Percentiles rank a stretch among this genome's conserved stretches.
phyloP scores from a whole-genome alignment of 2,113 vertebrate genomes.

The Setophaga kirtlandii region DNA sequence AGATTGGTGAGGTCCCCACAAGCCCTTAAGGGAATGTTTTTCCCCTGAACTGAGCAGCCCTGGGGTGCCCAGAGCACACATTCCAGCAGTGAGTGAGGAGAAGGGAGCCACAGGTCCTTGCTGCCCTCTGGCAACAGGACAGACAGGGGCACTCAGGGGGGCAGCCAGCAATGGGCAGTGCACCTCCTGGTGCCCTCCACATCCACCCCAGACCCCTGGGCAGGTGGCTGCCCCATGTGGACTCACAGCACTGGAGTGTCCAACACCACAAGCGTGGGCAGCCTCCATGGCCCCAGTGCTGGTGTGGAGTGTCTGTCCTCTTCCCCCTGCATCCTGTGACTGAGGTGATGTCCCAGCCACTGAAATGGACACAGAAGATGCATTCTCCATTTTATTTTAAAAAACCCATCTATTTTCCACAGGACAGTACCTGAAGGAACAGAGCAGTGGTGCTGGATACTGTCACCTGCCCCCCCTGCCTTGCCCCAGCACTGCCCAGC shows the following conservation, averaged over 20 bases:
- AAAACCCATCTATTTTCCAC: neutral
- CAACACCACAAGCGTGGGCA: neutral
- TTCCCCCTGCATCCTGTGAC: neutral
- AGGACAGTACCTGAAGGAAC: neutral
- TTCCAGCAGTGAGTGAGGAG: neutral
- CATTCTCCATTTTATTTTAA: neutral
- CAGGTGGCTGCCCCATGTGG: neutral
- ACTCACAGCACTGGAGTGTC: accelerated
- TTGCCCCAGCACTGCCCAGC: neutral
- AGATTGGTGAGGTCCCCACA: neutral
- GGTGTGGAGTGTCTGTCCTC: accelerated
- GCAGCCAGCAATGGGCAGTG: accelerated
- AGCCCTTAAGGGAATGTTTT: accelerated
- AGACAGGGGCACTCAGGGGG: accelerated
- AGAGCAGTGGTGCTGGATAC: neutral
- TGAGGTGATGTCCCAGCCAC: accelerated
- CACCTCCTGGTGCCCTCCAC: neutral
- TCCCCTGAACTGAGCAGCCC: accelerated
- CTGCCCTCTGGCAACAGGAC: neutral
- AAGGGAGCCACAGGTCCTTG: neutral
- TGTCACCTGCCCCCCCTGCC: neutral
- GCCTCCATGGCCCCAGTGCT: neutral
- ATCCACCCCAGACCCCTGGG: neutral
- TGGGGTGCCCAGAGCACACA: accelerated
- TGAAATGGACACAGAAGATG: neutral